Evolutionary conservation across 1,140 invertebrate species (phyloP), one percentile per base, ranked within the genome.

Genomic region (Coboldia fuscipes): DNA sequence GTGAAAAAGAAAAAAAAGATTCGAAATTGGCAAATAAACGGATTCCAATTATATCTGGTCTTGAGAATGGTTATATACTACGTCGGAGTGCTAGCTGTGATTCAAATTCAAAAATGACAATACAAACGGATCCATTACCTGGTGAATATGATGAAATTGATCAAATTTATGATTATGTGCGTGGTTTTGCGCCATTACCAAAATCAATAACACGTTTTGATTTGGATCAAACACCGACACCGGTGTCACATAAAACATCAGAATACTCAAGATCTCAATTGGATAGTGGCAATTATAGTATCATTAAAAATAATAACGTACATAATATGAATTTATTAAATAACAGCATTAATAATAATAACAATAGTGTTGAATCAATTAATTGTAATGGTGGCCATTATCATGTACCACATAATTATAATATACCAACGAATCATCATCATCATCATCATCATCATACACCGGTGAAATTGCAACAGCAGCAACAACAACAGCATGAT

Each of bases 131-230:
- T 4, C 58, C 65, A 10, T 68, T 70, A 35, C 66, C 71, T 8
- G 79, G 83, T 47, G 82, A 92, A 42, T 90, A 92, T 57, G 84
- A 92, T 44, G 88, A 96, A 58, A 90, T 93, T 41, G 88, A 96
- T 61, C 84, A 92, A 56, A 88, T 96, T 37, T 96, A 96, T 53
- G 84, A 89, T 49, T 94, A 93, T 51, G 85, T 96, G 0, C 63
- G 88, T 30, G 88, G 88, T 0, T 81, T 90, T 45, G 80, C 81
- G 10, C 83, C 85, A 1, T 60, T 90, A 20, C 83, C 84, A 0
- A 85, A 84, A 50, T 78, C 68, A 46, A 65, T 80, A 18, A 68
- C 74, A 38, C 70, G 50, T 4, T 54, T 54, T 20, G 57, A 62
- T n/a, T n/a, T n/a, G n/a, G n/a, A 39, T 51, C 60, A 12, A 59